Conservation (phyloP, 2,113 vertebrate genomes). For the Zosterops lateralis region DNA sequence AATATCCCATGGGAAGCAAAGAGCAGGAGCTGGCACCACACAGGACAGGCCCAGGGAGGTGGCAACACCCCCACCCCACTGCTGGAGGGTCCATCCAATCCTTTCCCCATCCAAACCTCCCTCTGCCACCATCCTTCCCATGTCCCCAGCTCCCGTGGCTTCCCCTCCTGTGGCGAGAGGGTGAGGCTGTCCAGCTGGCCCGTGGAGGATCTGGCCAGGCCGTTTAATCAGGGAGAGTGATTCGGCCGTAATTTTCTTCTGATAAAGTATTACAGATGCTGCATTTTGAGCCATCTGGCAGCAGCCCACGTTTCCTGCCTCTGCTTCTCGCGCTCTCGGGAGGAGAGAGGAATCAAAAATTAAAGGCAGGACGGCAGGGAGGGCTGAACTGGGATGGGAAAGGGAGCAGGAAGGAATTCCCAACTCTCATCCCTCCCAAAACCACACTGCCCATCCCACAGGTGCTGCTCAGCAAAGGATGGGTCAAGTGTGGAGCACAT, state of each 20-base stretch:
- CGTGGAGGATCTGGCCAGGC: slow-evolving; percentile 20
- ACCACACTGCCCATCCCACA: accelerated
- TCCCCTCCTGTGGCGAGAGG: neutral
- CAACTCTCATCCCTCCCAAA: neutral
- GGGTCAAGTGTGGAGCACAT: neutral
- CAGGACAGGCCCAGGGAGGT: neutral
- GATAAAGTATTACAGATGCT: slow-evolving; percentile 67
- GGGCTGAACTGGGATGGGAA: neutral
- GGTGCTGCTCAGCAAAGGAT: neutral
- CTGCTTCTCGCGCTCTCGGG: neutral
- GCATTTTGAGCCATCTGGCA: slow-evolving; percentile 64
- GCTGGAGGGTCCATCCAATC: neutral
- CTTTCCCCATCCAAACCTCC: neutral
- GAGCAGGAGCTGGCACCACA: neutral
- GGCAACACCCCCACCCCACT: accelerated
- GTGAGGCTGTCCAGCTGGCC: slow-evolving; percentile 64
- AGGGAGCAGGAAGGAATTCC: neutral
- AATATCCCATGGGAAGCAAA: accelerated
- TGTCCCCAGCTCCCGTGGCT: neutral
- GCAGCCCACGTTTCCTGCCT: slow-evolving; percentile 46
- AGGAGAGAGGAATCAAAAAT: neutral
- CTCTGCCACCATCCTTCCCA: neutral
- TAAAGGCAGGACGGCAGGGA: neutral
- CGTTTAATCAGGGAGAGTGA: slow-evolving; percentile 55
- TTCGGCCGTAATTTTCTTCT: slow-evolving; percentile 58